Conservation (phyloP, 35 echinoderm and acorn worm species). For the Ptychodera flava region DNA sequence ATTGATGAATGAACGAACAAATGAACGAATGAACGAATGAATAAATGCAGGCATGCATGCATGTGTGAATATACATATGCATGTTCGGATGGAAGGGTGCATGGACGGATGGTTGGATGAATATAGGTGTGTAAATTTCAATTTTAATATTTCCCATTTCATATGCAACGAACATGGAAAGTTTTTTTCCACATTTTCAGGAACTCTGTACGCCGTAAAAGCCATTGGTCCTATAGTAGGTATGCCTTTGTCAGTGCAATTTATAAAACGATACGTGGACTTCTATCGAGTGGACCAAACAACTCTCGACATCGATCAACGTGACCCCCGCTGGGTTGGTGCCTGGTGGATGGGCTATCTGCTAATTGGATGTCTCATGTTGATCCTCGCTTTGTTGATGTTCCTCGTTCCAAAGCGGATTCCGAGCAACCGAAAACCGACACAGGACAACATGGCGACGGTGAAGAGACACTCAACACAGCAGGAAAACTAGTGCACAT, state of each 20-base stretch:
- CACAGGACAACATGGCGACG: not conserved
- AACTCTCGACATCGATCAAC: conserved; percentile 12
- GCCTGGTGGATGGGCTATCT: conserved; percentile 34
- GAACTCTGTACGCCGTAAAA: not conserved
- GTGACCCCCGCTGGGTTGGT: conserved; percentile 24
- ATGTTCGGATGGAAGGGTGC: too few species aligned
- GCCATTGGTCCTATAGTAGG: not conserved
- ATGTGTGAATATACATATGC: too few species aligned
- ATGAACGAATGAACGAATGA: too few species aligned
- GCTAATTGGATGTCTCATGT: not conserved
- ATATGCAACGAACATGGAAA: not conserved
- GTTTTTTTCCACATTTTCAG: not conserved
- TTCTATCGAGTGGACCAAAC: conserved; percentile 24
- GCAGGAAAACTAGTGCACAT: too few species aligned
- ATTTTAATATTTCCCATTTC: not conserved
- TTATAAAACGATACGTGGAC: not conserved
- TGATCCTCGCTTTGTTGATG: not conserved
- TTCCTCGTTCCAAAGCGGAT: not conserved
- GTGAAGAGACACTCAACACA: not conserved
- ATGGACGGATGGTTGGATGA: too few species aligned
- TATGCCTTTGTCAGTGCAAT: not conserved
- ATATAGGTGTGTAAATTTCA: too few species aligned
- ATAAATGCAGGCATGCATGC: too few species aligned
- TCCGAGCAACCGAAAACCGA: not conserved
- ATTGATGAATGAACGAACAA: not conserved